phyloP scores from a whole-genome alignment of 2,797 vertebrate species.

The Cynodonichthys magdalenae region DNA sequence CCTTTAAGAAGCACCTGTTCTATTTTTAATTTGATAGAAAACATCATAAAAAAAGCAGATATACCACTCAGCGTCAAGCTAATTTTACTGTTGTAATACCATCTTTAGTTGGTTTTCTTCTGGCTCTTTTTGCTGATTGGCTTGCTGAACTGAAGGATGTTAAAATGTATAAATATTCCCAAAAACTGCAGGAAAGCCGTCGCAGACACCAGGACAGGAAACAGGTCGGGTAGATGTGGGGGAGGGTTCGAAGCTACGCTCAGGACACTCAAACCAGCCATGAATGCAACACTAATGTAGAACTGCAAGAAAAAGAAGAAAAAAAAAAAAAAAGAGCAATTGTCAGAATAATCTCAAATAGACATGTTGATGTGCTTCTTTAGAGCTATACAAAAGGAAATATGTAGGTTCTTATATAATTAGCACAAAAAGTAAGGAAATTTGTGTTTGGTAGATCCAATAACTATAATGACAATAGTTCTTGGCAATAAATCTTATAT shows the following conservation, averaged over 20 bases:
- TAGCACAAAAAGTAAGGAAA: no score
- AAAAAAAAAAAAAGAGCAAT: slow-evolving; percentile 16
- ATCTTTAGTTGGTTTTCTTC: slow-evolving; percentile 85
- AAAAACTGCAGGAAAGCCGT: slow-evolving; percentile 89
- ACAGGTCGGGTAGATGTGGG: slow-evolving; percentile 86
- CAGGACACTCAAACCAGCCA: slow-evolving; percentile 83
- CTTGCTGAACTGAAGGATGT: slow-evolving; percentile 85
- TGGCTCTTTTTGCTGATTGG: slow-evolving; percentile 75
- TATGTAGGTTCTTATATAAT: no score
- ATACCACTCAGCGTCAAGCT: background rate
- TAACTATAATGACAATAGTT: no score
- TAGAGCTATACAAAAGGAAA: background rate
- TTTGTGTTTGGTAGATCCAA: no score
- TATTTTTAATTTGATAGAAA: background rate
- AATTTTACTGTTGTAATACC: slow-evolving; percentile 13
- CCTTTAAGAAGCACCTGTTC: background rate
- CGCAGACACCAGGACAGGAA: slow-evolving; percentile 87
- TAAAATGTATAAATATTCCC: slow-evolving; percentile 87
- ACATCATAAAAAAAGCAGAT: slow-evolving; percentile 1
- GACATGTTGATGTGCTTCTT: background rate
- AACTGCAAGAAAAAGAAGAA: slow-evolving; percentile 82
- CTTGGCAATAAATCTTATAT: no score
- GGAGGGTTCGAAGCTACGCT: slow-evolving; percentile 82
- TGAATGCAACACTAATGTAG: slow-evolving; percentile 78
- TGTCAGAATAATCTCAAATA: background rate